phyloP scores from a whole-genome alignment of 2,113 vertebrate genomes.

The Brienomyrus longianalis region DNA sequence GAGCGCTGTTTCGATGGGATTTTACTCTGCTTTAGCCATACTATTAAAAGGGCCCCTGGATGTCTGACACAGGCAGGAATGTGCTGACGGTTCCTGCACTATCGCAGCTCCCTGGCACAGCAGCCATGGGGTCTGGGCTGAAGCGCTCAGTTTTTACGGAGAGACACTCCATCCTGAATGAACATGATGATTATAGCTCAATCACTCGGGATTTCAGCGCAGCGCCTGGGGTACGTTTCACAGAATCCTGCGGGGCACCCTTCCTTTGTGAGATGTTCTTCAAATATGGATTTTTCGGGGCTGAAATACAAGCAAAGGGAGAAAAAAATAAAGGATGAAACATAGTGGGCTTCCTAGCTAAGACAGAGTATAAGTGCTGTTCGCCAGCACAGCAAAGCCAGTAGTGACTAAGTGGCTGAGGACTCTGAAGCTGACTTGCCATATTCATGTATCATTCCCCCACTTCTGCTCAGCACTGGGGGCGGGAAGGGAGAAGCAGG shows the following conservation, averaged over 20 bases:
- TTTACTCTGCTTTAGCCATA: background rate
- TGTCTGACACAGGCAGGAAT: conserved; percentile 19
- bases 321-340: background rate
- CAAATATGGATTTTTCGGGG: background rate
- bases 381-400: background rate
- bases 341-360: background rate
- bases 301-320: background rate
- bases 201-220: background rate
- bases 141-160: background rate
- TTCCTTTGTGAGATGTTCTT: conserved; percentile 3
- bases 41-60: background rate
- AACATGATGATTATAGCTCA: background rate
- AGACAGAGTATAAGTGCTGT: background rate
- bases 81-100: conserved; percentile 11
- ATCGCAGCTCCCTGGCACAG: background rate
- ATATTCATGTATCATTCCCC: background rate
- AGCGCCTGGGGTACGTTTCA: background rate
- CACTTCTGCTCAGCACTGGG: background rate
- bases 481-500: background rate
- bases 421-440: background rate
- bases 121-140: background rate
- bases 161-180: background rate
- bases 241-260: background rate
- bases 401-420: background rate
- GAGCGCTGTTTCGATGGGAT: background rate